Evolutionary conservation across 2,113 vertebrate species (phyloP).

Genomic region (Pseudopodoces humilis): DNA sequence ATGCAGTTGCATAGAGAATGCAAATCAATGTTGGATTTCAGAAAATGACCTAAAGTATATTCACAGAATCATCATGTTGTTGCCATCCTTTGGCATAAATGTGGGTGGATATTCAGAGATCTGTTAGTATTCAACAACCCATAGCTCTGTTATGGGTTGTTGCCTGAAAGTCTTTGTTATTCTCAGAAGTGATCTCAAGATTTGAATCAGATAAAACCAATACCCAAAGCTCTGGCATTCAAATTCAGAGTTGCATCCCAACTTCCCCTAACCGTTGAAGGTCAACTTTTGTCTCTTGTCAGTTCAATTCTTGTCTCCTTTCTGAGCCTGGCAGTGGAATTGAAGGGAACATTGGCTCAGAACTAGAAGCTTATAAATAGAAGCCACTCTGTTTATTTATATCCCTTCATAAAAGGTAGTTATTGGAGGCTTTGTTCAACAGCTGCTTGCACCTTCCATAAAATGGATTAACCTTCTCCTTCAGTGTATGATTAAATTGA

Average conservation of each 20-base stretch:
- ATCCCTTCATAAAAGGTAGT: neutral
- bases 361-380: conserved; percentile 29
- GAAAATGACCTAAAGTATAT: neutral
- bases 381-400: conserved; percentile 46
- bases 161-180: neutral
- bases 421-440: neutral
- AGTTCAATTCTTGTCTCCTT: neutral
- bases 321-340: neutral
- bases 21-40: neutral
- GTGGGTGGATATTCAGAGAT: neutral
- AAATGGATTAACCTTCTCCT: conserved; percentile 23
- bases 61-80: neutral
- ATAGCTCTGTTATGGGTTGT: neutral
- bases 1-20: neutral
- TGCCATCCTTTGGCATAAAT: neutral
- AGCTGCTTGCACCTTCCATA: neutral
- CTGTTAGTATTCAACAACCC: neutral
- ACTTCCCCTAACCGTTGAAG: neutral
- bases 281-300: neutral
- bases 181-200: neutral
- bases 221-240: neutral
- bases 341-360: neutral
- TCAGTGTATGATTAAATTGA: neutral
- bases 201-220: neutral
- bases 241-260: neutral